Evolutionary conservation across 1,140 invertebrate species (phyloP).

Genomic region (Andrena cerasifolii): DNA sequence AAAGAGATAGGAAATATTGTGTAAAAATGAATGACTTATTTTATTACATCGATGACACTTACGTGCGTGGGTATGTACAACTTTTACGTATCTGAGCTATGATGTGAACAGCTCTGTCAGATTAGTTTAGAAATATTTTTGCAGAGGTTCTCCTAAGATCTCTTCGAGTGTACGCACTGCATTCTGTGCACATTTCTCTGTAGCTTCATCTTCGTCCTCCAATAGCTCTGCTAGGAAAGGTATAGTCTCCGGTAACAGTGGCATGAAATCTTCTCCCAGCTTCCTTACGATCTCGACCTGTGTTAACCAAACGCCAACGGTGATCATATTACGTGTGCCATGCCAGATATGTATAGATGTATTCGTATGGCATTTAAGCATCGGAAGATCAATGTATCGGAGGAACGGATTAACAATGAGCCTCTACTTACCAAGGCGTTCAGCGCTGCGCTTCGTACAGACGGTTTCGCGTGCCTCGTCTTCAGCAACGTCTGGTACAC

Average conservation of each 20-base stretch:
- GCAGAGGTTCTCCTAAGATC: conserved; percentile 91
- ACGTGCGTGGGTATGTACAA: conserved; percentile 6
- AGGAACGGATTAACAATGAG: no score
- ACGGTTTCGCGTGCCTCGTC: conserved; percentile 88
- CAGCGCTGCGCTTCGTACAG: conserved; percentile 74
- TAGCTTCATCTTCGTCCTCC: conserved; percentile 91
- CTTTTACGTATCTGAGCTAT: background rate
- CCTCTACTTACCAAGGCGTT: conserved; percentile 71
- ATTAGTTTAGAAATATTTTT: conserved; percentile 89
- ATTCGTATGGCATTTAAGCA: background rate
- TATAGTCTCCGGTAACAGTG: conserved; percentile 91
- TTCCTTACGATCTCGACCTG: conserved; percentile 89
- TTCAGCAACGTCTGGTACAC: conserved; percentile 95
- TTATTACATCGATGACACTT: background rate
- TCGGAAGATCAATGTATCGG: no score
- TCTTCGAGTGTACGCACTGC: conserved; percentile 90
- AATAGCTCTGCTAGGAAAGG: conserved; percentile 92
- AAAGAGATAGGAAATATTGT: background rate
- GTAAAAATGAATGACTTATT: conserved; percentile 5
- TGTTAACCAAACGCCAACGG: conserved; percentile 43
- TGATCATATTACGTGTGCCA: no score
- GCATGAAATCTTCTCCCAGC: conserved; percentile 91
- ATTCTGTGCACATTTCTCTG: conserved; percentile 89
- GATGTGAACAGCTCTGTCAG: background rate
- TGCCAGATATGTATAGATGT: background rate